Percentiles rank a stretch among this genome's conserved stretches.
Evolutionary conservation across 2,888 invertebrate species (phyloP).

Genomic region (Sarcophaga variegata): DNA sequence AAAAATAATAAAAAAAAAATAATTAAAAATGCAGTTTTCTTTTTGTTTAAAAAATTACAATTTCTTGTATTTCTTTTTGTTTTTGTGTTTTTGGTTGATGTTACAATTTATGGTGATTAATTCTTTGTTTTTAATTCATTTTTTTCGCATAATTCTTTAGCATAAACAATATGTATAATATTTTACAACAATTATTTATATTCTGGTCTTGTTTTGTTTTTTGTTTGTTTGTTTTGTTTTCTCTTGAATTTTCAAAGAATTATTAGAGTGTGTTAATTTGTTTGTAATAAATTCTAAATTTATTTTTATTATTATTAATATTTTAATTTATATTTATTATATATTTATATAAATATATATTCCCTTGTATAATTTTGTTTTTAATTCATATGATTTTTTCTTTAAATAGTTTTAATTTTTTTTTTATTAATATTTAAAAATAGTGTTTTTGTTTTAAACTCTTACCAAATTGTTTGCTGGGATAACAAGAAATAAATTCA

Average conservation of each 20-base stretch:
- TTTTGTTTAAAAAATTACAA: no score
- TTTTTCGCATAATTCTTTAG: no score
- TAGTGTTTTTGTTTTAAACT: background rate
- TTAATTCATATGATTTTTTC: slow-evolving; percentile 49
- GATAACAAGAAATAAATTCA: slow-evolving; percentile 28
- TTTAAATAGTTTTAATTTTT: background rate
- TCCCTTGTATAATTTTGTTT: slow-evolving; percentile 60
- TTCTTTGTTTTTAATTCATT: no score
- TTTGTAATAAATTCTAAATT: background rate
- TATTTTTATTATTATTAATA: background rate
- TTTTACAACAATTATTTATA: slow-evolving; percentile 41
- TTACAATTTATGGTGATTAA: no score
- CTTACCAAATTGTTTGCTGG: slow-evolving; percentile 64
- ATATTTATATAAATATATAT: slow-evolving; percentile 22
- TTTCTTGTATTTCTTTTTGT: no score
- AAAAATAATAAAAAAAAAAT: no score
- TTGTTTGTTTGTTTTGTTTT: slow-evolving; percentile 12
- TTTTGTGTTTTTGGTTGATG: no score
- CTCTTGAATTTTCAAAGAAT: background rate
- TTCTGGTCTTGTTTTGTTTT: background rate
- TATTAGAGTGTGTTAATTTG: background rate
- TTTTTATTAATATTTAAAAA: slow-evolving; percentile 1
- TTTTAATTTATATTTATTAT: background rate
- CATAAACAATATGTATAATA: no score
- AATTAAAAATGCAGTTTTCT: no score